phyloP scores from a whole-genome alignment of 2,888 invertebrate genomes.

The Oligia latruncula region DNA sequence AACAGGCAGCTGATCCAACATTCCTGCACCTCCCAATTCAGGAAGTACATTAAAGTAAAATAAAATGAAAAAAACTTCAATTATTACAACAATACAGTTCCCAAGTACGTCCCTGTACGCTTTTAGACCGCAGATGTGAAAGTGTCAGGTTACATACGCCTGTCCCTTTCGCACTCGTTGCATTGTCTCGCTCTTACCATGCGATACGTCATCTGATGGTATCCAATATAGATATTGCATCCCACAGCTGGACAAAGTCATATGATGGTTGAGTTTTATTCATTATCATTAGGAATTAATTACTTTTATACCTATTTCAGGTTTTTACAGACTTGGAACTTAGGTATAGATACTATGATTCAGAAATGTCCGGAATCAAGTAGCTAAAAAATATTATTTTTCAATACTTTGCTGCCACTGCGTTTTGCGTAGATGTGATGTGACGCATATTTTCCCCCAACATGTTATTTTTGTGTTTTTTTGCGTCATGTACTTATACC shows the following conservation, averaged over 20 bases:
- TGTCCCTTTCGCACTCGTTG: constrained; percentile 71
- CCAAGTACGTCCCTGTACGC: constrained; percentile 79
- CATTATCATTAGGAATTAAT: constrained; percentile 24
- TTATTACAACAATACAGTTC: constrained; percentile 69
- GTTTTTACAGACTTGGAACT: not conserved
- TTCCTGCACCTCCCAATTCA: constrained; percentile 36
- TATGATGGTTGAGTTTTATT: constrained; percentile 41
- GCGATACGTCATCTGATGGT: constrained; percentile 69
- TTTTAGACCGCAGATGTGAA: constrained; percentile 87
- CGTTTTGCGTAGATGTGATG: not conserved
- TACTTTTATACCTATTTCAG: not conserved
- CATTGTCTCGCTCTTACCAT: constrained; percentile 69
- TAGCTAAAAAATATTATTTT: not conserved
- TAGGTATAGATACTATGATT: not conserved
- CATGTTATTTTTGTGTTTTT: not conserved
- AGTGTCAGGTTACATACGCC: constrained; percentile 82
- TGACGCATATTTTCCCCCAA: not conserved
- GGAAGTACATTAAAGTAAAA: constrained; percentile 54
- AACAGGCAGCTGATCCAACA: constrained; percentile 43
- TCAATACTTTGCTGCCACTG: not conserved
- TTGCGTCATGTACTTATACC: not conserved
- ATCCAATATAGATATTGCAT: constrained; percentile 69
- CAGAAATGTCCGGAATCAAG: not conserved
- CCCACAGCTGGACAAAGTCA: constrained; percentile 64
- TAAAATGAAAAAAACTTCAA: constrained; percentile 45